Percentiles rank a stretch among this genome's conserved stretches.
Evolutionary conservation across 2,113 vertebrate genomes (phyloP).

Genomic region (Riparia riparia): DNA sequence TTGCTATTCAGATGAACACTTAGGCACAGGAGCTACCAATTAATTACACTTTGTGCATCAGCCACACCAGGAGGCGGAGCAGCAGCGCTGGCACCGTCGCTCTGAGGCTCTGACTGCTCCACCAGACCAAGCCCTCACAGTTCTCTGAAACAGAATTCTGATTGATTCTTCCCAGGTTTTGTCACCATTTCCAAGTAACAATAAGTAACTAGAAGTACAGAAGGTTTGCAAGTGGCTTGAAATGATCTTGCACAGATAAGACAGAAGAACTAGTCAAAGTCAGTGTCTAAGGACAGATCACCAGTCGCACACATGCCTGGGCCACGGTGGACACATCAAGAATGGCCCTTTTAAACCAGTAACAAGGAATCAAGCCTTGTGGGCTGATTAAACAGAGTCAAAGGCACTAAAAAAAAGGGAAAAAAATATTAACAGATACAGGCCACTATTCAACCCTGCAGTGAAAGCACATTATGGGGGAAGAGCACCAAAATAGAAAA

Average conservation of each 20-base stretch:
- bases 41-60: background rate
- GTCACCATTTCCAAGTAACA: background rate
- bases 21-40: background rate
- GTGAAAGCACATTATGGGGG: background rate
- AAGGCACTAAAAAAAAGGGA: background rate
- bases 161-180: background rate
- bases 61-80: background rate
- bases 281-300: background rate
- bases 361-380: background rate
- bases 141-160: background rate
- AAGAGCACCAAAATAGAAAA: background rate
- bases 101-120: background rate
- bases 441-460: background rate
- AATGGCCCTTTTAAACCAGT: background rate
- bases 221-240: background rate
- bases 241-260: background rate
- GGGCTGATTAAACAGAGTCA: background rate
- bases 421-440: fast-evolving
- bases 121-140: background rate
- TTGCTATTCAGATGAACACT: background rate
- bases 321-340: background rate
- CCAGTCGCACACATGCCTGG: background rate
- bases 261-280: background rate
- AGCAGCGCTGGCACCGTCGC: fast-evolving
- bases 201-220: background rate